Base-by-base conservation (phyloP, 2,113 vertebrate species). In the Semnopithecus entellus region DNA sequence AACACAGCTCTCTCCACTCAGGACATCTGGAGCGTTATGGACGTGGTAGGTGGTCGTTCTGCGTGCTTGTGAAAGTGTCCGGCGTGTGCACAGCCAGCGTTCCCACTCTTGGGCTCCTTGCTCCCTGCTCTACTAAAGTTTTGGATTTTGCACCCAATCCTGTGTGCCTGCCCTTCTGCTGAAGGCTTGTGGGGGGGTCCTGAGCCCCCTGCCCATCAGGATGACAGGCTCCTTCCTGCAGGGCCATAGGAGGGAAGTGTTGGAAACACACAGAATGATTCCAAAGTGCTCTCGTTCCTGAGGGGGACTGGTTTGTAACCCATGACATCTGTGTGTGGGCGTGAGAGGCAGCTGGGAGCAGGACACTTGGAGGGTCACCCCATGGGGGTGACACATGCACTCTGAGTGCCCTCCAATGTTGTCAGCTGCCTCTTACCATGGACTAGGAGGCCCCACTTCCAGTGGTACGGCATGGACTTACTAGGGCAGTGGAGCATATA, bases 1-100 rank as follows among this genome's bases (percentile, higher is more conserved):
- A 98, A 97, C 80, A 90, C 78, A 88, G 68, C 89, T 98, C 87
- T 98, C 98, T 98, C 97, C 97, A 98, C 99, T 99, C 99, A 99
- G 99, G 99, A 98, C 96, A 96, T 98, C 98, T 91, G 98, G 97
- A 96, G 97, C 87, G 50, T 96, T 97, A 92, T 93, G 96, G 97
- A 95, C 88, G 91, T 97, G 48, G 86, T 98, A 96, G 97, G 97
- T 95, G 97, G 98, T 98, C 90, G 25, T 83, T 97, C 87, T 98
- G 97, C 95, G 70, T 98, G 98, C 97, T 98, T 97, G 97, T 52
- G 18, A 6, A 32, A 73, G 38, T 25, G 22, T 40, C 18, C 4
- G 4, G 4, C 8, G 8, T 13, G 30, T 66, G 59, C 96, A 64
- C 96, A 97, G 98, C 98, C 97, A 96, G 92, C 93, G 93, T 97